Evolutionary conservation across 2,113 vertebrate species (phyloP).

Genomic region (Sakesphorus luctuosus): DNA sequence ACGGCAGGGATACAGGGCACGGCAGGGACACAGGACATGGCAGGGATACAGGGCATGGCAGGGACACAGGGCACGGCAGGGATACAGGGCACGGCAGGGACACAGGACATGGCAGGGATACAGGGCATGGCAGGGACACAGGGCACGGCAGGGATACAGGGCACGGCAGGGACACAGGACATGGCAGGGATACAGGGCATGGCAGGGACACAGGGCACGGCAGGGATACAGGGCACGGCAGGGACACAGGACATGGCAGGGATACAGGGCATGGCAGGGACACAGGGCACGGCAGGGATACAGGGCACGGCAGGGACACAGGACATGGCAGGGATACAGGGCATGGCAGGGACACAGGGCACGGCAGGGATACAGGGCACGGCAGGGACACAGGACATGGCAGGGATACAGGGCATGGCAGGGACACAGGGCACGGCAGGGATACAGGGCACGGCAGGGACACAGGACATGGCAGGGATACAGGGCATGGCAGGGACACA

Average conservation of each 20-base stretch:
- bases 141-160: background rate
- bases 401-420: background rate
- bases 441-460: background rate
- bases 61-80: no score
- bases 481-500: background rate
- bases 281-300: background rate
- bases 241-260: rapidly evolving
- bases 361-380: background rate
- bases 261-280: rapidly evolving
- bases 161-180: rapidly evolving
- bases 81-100: rapidly evolving
- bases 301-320: rapidly evolving
- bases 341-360: background rate
- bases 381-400: rapidly evolving
- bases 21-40: rapidly evolving
- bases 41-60: rapidly evolving
- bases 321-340: rapidly evolving
- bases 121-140: no score
- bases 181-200: rapidly evolving
- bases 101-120: rapidly evolving
- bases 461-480: background rate
- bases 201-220: no score
- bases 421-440: background rate
- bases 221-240: rapidly evolving
- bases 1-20: background rate